Evolutionary conservation across 1,140 invertebrate genomes (phyloP), one percentile per base, ranked within the genome.

Genomic region (Rhopalosiphum padi): DNA sequence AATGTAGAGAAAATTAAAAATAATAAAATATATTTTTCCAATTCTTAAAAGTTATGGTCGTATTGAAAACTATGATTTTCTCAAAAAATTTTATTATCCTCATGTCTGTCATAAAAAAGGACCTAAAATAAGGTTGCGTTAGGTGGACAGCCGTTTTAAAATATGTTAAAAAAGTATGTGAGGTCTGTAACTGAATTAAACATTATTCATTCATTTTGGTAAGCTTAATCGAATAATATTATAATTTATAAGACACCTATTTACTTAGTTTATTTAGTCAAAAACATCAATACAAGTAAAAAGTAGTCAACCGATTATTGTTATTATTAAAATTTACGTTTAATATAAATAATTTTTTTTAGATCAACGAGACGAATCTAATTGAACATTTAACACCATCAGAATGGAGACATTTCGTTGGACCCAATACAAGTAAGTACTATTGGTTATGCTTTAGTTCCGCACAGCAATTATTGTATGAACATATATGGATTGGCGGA

Each of bases 361-460:
- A 93, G 93, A 90, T 93, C 4, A 37, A 93, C 86, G 86, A 93
- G 46, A 93, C 85, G 85, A 93, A 93, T 93, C 60, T 93, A 51
- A 68, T 88, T 18, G 87, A 93, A 23, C 86, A 89, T 90, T 93
- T 93, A 53, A 93, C 93, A 51, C 86, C 85, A 93, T 88, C 53
- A 21, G 93, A 93, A 93, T 93, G 93, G 93, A 90, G 60, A 53
- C 93, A 93, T 77, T 90, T 93, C 23, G 41, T 93, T 18, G 93
- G 93, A 35, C 53, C 93, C 35, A 55, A 86, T n/a, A 51, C 48
- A 30, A 51, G 91, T 93, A 55, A 93, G 91, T 85, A 18, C 0
- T 51, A 55, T 53, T 3, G n/a, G 48, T 83, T 83, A 92, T 53
- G 91, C 48, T 93, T 93, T 55, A 85, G 91, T 93, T 86, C 48